These are phyloP conservation scores for Ornithoptera priamus DNA, from an alignment of 2,888 invertebrate species.

Conservation along the genomic window DNA sequence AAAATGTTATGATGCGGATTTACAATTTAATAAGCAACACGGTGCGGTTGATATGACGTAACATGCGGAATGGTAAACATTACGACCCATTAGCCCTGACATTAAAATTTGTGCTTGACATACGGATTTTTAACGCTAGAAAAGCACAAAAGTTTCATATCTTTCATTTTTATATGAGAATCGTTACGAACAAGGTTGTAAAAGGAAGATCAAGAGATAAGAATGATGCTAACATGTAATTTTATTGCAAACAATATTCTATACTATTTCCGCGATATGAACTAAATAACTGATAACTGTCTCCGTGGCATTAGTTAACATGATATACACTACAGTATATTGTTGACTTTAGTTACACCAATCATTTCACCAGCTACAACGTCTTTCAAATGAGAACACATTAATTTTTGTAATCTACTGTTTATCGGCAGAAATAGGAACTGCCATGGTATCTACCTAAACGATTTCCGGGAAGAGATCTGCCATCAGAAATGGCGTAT, in stretches of 20 bases:
- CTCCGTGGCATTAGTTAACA: too few species aligned
- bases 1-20: conserved; percentile 14
- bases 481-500: too few species aligned
- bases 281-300: too few species aligned
- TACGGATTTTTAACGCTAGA: background rate
- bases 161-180: background rate
- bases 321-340: too few species aligned
- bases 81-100: conserved; percentile 14
- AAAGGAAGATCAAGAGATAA: background rate
- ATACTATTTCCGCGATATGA: too few species aligned
- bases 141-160: background rate
- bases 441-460: too few species aligned
- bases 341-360: too few species aligned
- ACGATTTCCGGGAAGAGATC: too few species aligned
- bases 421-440: too few species aligned
- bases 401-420: too few species aligned
- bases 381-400: too few species aligned
- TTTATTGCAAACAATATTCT: background rate
- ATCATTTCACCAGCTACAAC: too few species aligned
- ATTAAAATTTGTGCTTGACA: conserved; percentile 11
- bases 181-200: background rate
- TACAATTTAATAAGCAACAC: conserved; percentile 20
- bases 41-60: conserved; percentile 4
- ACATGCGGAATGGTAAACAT: conserved; percentile 16
- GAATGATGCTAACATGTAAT: background rate